Evolutionary conservation across 1,140 invertebrate genomes (phyloP).

Genomic region (Nephotettix cincticeps): DNA sequence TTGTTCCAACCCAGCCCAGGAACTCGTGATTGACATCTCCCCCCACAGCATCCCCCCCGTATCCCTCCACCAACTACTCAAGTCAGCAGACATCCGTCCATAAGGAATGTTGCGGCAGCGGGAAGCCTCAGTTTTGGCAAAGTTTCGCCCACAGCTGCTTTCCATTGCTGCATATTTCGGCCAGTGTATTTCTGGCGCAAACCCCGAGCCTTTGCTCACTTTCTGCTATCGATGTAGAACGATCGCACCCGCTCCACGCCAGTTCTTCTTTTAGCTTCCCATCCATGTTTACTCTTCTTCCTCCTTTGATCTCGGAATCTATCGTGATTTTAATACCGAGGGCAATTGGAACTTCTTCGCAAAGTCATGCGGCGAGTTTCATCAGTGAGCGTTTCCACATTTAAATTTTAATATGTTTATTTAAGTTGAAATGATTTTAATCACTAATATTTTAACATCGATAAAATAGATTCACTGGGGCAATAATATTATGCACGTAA

Average conservation of each 20-base stretch:
- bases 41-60: no score
- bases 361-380: background rate
- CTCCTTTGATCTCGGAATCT: conserved; percentile 3
- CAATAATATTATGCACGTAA: no score
- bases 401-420: no score
- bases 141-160: background rate
- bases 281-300: background rate
- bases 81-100: no score
- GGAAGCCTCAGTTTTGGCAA: background rate
- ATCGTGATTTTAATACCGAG: background rate
- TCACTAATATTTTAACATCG: no score
- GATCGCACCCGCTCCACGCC: background rate
- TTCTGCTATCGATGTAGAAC: conserved; percentile 16
- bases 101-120: no score
- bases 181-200: conserved; percentile 3
- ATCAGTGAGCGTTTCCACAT: background rate
- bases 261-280: conserved; percentile 16
- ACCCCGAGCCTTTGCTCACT: background rate
- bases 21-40: no score
- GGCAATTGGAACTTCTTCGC: no score
- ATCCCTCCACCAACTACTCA: no score
- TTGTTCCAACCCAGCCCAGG: no score
- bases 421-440: no score
- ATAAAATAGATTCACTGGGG: no score
- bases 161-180: conserved; percentile 17